Percentiles rank a stretch among this genome's conserved stretches.
These are phyloP conservation scores for Malurus cyaneus DNA, from an alignment of 2,113 vertebrate species.

Conservation along the genomic window DNA sequence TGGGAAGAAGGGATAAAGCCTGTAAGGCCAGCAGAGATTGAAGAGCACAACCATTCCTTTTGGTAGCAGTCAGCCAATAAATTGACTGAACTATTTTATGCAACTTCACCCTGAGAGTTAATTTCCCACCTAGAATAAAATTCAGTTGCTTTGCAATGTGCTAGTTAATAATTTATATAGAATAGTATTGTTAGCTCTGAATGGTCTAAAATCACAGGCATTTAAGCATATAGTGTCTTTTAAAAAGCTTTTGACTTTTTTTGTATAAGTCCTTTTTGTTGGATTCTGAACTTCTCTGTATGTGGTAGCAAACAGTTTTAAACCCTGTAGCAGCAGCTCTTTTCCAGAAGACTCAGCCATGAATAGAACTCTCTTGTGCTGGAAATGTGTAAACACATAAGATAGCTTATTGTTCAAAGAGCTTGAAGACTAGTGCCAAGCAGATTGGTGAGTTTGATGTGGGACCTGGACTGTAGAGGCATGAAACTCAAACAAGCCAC, in stretches of 20 bases:
- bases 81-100: background rate
- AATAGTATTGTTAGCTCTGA: background rate
- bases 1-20: background rate
- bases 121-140: background rate
- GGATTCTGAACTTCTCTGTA: background rate
- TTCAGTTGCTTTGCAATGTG: background rate
- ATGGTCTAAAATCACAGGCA: background rate
- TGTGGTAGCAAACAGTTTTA: background rate
- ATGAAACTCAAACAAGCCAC: slow-evolving; percentile 10
- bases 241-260: background rate
- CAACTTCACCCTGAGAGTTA: background rate
- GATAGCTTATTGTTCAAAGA: background rate
- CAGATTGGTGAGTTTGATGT: slow-evolving; percentile 36
- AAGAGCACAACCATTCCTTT: background rate
- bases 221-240: background rate
- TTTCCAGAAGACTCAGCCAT: background rate
- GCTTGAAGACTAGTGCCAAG: background rate
- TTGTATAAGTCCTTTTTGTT: background rate
- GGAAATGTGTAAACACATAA: background rate
- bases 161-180: background rate
- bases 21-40: background rate
- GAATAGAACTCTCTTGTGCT: background rate
- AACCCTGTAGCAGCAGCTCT: background rate
- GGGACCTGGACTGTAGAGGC: slow-evolving; percentile 1
- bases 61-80: background rate